Conservation (phyloP, 2,797 vertebrate species). For the Vireo griseus region DNA sequence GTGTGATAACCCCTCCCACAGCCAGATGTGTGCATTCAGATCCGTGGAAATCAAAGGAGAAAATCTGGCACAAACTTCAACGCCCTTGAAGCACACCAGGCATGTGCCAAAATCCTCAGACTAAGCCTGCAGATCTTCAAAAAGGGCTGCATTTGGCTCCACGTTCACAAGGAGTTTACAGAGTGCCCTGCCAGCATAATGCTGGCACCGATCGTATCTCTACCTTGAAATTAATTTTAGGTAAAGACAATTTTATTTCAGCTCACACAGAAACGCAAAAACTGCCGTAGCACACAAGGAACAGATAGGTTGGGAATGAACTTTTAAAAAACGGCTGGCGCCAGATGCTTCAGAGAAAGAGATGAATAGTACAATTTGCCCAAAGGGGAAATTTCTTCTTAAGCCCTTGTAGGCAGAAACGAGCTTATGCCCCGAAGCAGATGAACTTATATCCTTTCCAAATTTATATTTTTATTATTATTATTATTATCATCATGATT, state of each 20-base stretch:
- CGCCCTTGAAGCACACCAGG: slow-evolving; percentile 37
- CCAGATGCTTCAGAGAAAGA: background rate
- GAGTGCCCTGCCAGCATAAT: slow-evolving; percentile 11
- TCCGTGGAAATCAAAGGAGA: slow-evolving; percentile 62
- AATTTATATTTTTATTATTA: background rate
- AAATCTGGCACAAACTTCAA: slow-evolving; percentile 52
- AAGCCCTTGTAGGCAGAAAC: background rate
- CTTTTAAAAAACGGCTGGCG: background rate
- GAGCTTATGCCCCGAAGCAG: background rate
- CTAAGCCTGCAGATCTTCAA: slow-evolving; percentile 58
- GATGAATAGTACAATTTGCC: background rate
- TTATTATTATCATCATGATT: background rate
- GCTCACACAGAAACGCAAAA: background rate
- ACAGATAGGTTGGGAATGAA: background rate
- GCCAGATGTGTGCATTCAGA: slow-evolving; percentile 64
- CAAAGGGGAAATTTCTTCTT: background rate
- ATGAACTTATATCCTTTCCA: background rate
- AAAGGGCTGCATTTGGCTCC: slow-evolving; percentile 48
- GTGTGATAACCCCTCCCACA: slow-evolving; percentile 42
- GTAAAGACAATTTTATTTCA: slow-evolving; percentile 46
- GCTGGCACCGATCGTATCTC: slow-evolving; percentile 1
- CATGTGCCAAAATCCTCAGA: slow-evolving; percentile 58
- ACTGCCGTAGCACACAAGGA: background rate
- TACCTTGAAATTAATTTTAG: slow-evolving; percentile 55
- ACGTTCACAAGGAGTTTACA: slow-evolving; percentile 10